A percentile compares a stretch with the other conserved stretches of the same genome.
Conservation (phyloP, 2,888 invertebrate genomes). For the Lasioglossum oenotherae region DNA sequence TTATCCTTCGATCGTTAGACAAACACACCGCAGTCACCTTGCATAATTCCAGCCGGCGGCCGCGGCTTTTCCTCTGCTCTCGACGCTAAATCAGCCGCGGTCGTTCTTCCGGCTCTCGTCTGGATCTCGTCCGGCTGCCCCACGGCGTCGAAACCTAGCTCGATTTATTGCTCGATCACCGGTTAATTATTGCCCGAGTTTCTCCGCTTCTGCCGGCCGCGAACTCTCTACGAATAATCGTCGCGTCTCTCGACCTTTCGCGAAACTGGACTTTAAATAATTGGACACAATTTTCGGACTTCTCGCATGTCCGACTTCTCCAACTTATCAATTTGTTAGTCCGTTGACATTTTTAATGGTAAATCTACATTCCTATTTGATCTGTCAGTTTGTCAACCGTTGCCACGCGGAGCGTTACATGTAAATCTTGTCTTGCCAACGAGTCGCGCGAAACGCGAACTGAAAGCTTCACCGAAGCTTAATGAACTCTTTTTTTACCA, state of each 20-base stretch:
- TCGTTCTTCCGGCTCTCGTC: slow-evolving; percentile 36
- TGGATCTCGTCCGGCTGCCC: slow-evolving; percentile 18
- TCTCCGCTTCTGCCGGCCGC: background rate
- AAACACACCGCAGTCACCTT: slow-evolving; percentile 64
- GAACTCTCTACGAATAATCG: slow-evolving; percentile 30
- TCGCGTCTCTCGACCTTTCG: slow-evolving; percentile 1
- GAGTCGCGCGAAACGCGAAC: background rate
- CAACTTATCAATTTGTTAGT: background rate
- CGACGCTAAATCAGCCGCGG: slow-evolving; percentile 48
- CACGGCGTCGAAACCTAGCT: slow-evolving; percentile 28
- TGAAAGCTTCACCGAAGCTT: background rate
- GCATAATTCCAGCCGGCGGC: slow-evolving; percentile 55
- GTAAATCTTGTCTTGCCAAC: background rate
- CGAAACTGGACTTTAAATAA: background rate
- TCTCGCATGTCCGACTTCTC: too few relatives aligned
- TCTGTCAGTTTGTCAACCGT: background rate
- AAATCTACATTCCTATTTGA: background rate
- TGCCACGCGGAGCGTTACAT: background rate
- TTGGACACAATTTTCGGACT: too few relatives aligned
- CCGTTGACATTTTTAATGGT: background rate
- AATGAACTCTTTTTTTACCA: background rate
- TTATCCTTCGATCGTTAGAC: slow-evolving; percentile 61
- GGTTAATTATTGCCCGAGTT: slow-evolving; percentile 45
- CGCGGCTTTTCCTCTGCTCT: slow-evolving; percentile 39
- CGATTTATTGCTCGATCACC: slow-evolving; percentile 46